These are phyloP conservation scores for Tragulus kanchil DNA, from an alignment of 2,113 vertebrate species.

Conservation along the genomic window DNA sequence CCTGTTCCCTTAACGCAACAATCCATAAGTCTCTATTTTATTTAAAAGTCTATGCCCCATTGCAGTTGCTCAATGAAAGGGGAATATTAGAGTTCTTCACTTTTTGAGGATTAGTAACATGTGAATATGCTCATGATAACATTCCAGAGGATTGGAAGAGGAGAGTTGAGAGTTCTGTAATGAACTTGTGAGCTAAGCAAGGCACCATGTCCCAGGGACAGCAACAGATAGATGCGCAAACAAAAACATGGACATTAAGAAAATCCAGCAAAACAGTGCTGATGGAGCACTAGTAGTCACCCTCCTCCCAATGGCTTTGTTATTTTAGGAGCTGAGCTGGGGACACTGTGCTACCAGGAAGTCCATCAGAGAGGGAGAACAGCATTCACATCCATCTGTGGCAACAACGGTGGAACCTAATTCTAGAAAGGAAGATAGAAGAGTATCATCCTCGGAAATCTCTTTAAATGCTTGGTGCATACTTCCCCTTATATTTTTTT, in stretches of 20 bases:
- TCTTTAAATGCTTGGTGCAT: neutral
- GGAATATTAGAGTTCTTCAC: neutral
- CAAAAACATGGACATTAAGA: neutral
- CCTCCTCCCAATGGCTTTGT: neutral
- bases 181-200: neutral
- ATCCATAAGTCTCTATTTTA: neutral
- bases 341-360: neutral
- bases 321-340: neutral
- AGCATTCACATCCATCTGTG: neutral
- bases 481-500: neutral
- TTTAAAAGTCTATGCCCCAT: neutral
- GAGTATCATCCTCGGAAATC: constrained; percentile 7
- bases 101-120: neutral
- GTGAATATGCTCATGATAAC: neutral
- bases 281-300: neutral
- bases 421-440: neutral
- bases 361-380: neutral
- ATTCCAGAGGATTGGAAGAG: neutral
- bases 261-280: neutral
- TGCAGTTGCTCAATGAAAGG: neutral
- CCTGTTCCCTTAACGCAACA: neutral
- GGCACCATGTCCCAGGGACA: neutral
- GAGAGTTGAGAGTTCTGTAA: neutral
- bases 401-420: neutral
- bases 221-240: neutral